Evolutionary conservation across 2,888 invertebrate genomes (phyloP).

Genomic region (Drosophila seclusa): DNA sequence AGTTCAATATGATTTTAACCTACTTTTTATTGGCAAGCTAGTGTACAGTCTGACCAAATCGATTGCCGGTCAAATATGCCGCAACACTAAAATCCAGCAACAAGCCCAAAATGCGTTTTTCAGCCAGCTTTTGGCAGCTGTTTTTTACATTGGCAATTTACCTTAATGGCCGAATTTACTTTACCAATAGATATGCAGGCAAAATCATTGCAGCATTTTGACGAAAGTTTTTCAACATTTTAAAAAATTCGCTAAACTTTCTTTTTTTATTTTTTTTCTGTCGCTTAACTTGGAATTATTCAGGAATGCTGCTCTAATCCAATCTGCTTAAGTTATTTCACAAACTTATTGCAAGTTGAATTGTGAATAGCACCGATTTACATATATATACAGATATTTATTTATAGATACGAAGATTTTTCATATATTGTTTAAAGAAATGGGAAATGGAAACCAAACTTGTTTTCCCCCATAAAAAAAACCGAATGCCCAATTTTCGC

Average conservation of each 20-base stretch:
- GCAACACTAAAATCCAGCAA: slow-evolving; percentile 13
- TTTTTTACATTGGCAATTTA: slow-evolving; percentile 16
- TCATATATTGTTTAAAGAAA: neutral
- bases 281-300: neutral
- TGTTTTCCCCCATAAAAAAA: neutral
- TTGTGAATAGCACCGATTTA: neutral
- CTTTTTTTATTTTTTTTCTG: neutral
- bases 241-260: neutral
- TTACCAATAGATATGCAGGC: neutral
- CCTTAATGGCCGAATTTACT: slow-evolving; percentile 10
- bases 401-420: neutral
- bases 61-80: slow-evolving; percentile 38
- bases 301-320: neutral
- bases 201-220: neutral
- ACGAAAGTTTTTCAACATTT: neutral
- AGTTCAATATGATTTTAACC: slow-evolving; percentile 27
- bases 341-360: neutral
- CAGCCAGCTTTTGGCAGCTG: slow-evolving; percentile 46
- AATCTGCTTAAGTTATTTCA: neutral
- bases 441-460: neutral
- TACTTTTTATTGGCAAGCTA: slow-evolving; percentile 33
- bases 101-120: neutral
- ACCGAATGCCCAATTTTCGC: neutral
- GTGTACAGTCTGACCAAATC: slow-evolving; percentile 13
- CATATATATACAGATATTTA: neutral